phyloP scores from a whole-genome alignment of 2,888 invertebrate species.

The Drosophila leonis region DNA sequence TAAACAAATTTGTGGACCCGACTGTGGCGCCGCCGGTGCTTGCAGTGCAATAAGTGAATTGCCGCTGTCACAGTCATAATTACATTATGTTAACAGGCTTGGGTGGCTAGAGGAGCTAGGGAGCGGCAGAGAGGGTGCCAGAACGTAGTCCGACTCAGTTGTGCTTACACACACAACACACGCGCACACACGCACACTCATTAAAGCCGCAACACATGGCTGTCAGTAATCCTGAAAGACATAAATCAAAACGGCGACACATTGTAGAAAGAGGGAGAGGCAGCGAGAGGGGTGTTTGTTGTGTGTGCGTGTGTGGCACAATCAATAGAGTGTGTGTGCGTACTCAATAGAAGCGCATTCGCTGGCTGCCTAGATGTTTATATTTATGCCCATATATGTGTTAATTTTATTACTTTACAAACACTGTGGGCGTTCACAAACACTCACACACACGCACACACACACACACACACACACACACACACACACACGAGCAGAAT shows the following conservation, averaged over 20 bases:
- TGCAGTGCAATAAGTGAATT: slow-evolving; percentile 61
- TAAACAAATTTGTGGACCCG: slow-evolving; percentile 30
- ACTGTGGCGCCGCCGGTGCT: slow-evolving; percentile 8
- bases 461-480: not conserved
- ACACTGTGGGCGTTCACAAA: slow-evolving; percentile 26
- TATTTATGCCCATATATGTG: slow-evolving; percentile 74
- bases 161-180: not conserved
- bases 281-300: not conserved
- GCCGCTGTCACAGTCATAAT: slow-evolving; percentile 57
- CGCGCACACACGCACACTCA: not conserved
- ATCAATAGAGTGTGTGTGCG: slow-evolving; percentile 12
- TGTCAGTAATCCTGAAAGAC: slow-evolving; percentile 53
- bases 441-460: slow-evolving; percentile 8
- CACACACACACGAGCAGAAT: slow-evolving; percentile 4
- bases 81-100: slow-evolving; percentile 52
- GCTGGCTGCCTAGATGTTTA: slow-evolving; percentile 41
- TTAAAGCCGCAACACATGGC: slow-evolving; percentile 35
- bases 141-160: not conserved
- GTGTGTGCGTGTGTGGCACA: not conserved
- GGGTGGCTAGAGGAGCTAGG: not conserved
- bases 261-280: not conserved
- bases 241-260: slow-evolving; percentile 55
- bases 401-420: slow-evolving; percentile 75
- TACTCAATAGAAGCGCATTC: slow-evolving; percentile 49
- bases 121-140: too few relatives aligned